A percentile compares a stretch with the other conserved stretches of the same genome.
Evolutionary conservation across 23 tunicate genomes (phyloP).

Genomic region (Phallusia fumigata): DNA sequence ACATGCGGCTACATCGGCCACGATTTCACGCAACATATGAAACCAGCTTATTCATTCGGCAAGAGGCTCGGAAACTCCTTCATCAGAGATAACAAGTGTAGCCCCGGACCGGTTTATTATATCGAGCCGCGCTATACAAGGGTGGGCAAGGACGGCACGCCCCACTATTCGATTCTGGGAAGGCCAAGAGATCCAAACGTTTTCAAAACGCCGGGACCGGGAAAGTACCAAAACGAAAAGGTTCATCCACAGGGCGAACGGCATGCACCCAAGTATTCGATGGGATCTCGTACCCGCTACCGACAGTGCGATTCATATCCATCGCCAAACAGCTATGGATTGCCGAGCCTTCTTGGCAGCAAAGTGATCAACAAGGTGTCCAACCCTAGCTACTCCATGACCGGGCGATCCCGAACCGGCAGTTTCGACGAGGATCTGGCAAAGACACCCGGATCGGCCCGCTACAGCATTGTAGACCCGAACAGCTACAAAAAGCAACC

Average conservation of each 20-base stretch:
- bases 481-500: constrained; percentile 63
- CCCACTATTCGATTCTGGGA: constrained; percentile 79
- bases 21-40: constrained; percentile 60
- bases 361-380: constrained; percentile 81
- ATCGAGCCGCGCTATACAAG: constrained; percentile 79
- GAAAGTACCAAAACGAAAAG: constrained; percentile 81
- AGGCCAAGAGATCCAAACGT: constrained; percentile 70
- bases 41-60: constrained; percentile 93
- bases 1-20: constrained; percentile 87
- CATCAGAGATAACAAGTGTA: constrained; percentile 47
- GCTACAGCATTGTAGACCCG: constrained; percentile 74
- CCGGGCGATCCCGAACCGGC: constrained; percentile 73
- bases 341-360: constrained; percentile 79
- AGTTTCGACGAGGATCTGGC: constrained; percentile 88
- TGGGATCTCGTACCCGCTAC: constrained; percentile 85
- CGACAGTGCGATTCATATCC: constrained; percentile 79
- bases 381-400: constrained; percentile 78
- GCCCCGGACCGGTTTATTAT: constrained; percentile 88
- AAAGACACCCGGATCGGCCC: constrained; percentile 92
- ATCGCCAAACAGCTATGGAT: constrained; percentile 77
- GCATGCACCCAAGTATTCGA: constrained; percentile 79
- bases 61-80: constrained; percentile 63
- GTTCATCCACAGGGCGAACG: constrained; percentile 86
- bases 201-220: constrained; percentile 95
- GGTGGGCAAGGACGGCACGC: constrained; percentile 87